These are phyloP conservation scores for Melipona bicolor DNA, from an alignment of 2,888 invertebrate species.

Conservation along the genomic window DNA sequence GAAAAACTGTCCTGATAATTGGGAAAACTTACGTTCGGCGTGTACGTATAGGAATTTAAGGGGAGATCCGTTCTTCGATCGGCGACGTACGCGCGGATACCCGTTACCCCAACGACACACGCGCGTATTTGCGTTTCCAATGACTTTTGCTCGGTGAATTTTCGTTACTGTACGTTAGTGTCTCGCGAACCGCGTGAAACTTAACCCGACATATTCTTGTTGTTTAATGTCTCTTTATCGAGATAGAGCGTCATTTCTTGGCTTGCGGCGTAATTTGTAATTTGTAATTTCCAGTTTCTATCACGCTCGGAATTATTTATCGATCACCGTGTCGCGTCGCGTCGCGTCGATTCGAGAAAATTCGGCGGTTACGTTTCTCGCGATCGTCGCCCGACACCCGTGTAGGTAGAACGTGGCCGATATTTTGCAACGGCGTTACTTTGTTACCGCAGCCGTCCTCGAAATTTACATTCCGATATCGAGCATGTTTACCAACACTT, in stretches of 20 bases:
- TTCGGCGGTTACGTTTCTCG: not conserved
- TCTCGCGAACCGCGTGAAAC: not conserved
- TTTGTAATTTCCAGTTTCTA: too few relatives aligned
- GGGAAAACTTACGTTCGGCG: slow-evolving; percentile 1
- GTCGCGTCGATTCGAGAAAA: not conserved
- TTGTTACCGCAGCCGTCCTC: not conserved
- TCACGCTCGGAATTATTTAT: not conserved
- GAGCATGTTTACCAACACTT: slow-evolving; percentile 24
- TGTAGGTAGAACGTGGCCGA: not conserved
- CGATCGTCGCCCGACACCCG: not conserved
- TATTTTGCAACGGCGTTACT: not conserved
- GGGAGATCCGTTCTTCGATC: not conserved
- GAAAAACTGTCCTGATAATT: slow-evolving; percentile 29
- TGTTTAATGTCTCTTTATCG: not conserved
- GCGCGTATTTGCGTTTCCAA: slow-evolving; percentile 9
- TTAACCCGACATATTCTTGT: not conserved
- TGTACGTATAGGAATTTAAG: not conserved
- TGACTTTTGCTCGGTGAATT: not conserved
- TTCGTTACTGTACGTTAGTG: too few relatives aligned
- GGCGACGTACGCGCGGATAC: not conserved
- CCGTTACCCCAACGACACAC: not conserved
- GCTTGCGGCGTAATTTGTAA: not conserved
- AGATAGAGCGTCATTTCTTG: not conserved
- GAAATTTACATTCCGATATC: slow-evolving; percentile 10
- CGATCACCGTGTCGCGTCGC: not conserved